Evolutionary conservation across 2,888 invertebrate genomes (phyloP).

Genomic region (Anoplius nigerrimus): DNA sequence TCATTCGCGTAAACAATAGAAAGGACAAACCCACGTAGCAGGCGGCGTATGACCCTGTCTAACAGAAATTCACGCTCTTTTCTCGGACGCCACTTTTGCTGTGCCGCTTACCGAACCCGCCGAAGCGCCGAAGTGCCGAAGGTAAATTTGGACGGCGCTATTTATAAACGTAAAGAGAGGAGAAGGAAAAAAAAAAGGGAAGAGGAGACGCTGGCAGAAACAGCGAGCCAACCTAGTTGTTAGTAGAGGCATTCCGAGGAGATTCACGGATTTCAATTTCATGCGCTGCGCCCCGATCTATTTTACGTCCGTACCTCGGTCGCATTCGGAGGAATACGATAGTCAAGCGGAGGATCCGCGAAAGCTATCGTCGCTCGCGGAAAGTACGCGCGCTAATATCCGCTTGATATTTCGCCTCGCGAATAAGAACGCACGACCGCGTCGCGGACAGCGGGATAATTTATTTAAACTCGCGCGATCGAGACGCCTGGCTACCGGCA

Average conservation of each 20-base stretch:
- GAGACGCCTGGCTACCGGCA: too few species aligned
- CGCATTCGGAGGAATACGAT: too few species aligned
- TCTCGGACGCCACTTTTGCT: constrained; percentile 42
- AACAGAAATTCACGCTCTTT: constrained; percentile 33
- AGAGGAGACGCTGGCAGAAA: constrained; percentile 21
- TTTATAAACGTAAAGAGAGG: constrained; percentile 53
- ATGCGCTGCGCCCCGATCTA: too few species aligned
- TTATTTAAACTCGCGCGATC: too few species aligned
- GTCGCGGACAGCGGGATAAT: too few species aligned
- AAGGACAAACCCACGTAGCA: background rate
- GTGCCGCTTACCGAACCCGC: constrained; percentile 39
- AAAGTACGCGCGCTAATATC: too few species aligned
- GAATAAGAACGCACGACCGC: too few species aligned
- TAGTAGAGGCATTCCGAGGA: constrained; percentile 30
- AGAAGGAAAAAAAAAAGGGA: constrained; percentile 37
- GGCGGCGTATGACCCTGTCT: constrained; percentile 21
- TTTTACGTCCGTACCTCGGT: too few species aligned
- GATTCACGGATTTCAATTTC: constrained; percentile 4
- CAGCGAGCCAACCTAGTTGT: constrained; percentile 27
- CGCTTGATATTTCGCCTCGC: too few species aligned
- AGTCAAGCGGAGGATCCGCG: too few species aligned
- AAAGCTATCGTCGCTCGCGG: too few species aligned
- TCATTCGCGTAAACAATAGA: too few species aligned
- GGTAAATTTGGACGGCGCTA: constrained; percentile 63
- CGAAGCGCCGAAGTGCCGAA: constrained; percentile 41